Evolutionary conservation across 2,888 invertebrate genomes (phyloP).

Genomic region (Caenorhabditis angaria): DNA sequence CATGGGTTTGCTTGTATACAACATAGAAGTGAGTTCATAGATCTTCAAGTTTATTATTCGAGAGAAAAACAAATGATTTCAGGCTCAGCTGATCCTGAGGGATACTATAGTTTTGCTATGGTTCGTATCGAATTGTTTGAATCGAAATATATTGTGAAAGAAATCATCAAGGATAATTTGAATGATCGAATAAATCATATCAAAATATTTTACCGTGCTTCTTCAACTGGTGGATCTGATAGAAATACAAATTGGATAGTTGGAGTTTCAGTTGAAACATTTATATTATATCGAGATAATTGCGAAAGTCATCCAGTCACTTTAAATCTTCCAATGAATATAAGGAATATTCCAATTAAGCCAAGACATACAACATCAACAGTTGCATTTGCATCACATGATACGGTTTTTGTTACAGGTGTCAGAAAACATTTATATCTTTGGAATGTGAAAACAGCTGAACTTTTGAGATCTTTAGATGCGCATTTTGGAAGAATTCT

Average conservation of each 20-base stretch:
- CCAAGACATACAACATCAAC: constrained; percentile 87
- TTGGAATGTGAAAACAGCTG: constrained; percentile 80
- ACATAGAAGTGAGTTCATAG: constrained; percentile 73
- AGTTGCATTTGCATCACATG: constrained; percentile 88
- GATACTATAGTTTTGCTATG: constrained; percentile 19
- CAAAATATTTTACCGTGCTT: constrained; percentile 19
- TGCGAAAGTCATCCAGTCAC: constrained; percentile 29
- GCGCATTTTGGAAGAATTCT: constrained; percentile 97
- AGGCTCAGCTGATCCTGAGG: constrained; percentile 21
- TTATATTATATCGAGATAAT: constrained; percentile 51
- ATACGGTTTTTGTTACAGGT: constrained; percentile 91
- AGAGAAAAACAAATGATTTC: neutral
- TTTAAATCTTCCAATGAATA: constrained; percentile 60
- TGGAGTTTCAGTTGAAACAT: constrained; percentile 48
- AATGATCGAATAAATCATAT: constrained; percentile 32
- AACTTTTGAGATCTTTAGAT: constrained; percentile 80
- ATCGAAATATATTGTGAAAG: constrained; percentile 18
- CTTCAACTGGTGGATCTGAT: constrained; percentile 1
- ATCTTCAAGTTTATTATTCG: neutral
- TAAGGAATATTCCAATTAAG: constrained; percentile 74
- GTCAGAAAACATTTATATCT: constrained; percentile 92
- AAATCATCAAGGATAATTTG: constrained; percentile 26
- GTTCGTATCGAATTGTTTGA: constrained; percentile 17
- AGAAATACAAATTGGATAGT: constrained; percentile 40
- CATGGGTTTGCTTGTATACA: constrained; percentile 40